Percentiles rank a stretch among this genome's conserved stretches.
Evolutionary conservation across 2,113 vertebrate species (phyloP).

Genomic region (Odobenus rosmarus): DNA sequence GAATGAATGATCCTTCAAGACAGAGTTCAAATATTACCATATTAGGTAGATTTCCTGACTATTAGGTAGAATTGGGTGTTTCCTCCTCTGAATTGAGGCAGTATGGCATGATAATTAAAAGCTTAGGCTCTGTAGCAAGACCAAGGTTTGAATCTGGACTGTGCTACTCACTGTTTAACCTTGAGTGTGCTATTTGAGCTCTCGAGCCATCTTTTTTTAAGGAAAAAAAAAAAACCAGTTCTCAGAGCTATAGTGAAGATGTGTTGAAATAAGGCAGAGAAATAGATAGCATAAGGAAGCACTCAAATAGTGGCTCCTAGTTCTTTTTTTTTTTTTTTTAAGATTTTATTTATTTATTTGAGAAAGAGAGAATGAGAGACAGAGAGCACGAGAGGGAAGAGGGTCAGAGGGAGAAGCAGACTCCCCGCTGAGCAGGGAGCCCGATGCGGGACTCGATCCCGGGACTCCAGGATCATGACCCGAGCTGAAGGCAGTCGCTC

Average conservation of each 20-base stretch:
- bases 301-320: neutral
- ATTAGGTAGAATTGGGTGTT: neutral
- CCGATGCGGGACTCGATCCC: too few species aligned
- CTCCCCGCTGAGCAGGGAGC: too few species aligned
- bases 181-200: neutral
- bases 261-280: neutral
- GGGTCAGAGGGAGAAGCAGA: too few species aligned
- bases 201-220: neutral
- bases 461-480: too few species aligned
- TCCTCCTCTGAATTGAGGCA: neutral
- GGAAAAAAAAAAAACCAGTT: neutral
- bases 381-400: too few species aligned
- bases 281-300: slow-evolving; percentile 17
- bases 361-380: too few species aligned
- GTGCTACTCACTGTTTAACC: neutral
- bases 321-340: too few species aligned
- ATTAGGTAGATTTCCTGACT: neutral
- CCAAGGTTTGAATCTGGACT: neutral
- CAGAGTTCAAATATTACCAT: neutral
- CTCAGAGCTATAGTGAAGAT: neutral
- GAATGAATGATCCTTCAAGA: slow-evolving; percentile 52
- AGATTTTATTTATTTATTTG: too few species aligned
- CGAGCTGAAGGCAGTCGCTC: too few species aligned
- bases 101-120: neutral
- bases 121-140: neutral